Conservation (phyloP, 2,888 invertebrate genomes). For the Agrypnus murinus region DNA sequence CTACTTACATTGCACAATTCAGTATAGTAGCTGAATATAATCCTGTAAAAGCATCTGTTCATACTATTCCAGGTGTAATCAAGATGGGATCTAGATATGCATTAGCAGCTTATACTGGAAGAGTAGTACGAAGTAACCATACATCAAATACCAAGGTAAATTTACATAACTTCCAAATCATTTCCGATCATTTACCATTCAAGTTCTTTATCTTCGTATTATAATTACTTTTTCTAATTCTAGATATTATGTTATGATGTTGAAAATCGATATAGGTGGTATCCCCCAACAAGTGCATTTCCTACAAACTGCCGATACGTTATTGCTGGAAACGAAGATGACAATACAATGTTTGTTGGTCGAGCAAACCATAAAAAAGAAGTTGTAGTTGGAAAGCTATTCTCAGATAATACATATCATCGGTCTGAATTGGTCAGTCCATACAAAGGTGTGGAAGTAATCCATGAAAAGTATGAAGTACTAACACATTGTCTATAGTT, state of each 20-base stretch:
- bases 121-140: not conserved
- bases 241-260: constrained; percentile 43
- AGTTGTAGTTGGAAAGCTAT: constrained; percentile 42
- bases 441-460: not conserved
- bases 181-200: no score
- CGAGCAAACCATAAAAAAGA: constrained; percentile 18
- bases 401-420: constrained; percentile 10
- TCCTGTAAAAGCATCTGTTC: not conserved
- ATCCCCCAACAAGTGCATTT: constrained; percentile 11
- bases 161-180: no score
- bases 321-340: constrained; percentile 44
- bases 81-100: not conserved
- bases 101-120: not conserved
- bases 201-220: no score
- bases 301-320: constrained; percentile 36
- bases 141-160: constrained; percentile 20
- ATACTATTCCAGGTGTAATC: constrained; percentile 17
- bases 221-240: not conserved
- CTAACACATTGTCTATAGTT: not conserved
- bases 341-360: constrained; percentile 35
- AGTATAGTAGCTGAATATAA: constrained; percentile 21
- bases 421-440: constrained; percentile 6
- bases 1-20: constrained; percentile 37
- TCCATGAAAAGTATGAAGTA: not conserved
- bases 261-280: constrained; percentile 34